Evolutionary conservation across 2,113 vertebrate genomes (phyloP).

Genomic region (Archocentrus centrarchus): DNA sequence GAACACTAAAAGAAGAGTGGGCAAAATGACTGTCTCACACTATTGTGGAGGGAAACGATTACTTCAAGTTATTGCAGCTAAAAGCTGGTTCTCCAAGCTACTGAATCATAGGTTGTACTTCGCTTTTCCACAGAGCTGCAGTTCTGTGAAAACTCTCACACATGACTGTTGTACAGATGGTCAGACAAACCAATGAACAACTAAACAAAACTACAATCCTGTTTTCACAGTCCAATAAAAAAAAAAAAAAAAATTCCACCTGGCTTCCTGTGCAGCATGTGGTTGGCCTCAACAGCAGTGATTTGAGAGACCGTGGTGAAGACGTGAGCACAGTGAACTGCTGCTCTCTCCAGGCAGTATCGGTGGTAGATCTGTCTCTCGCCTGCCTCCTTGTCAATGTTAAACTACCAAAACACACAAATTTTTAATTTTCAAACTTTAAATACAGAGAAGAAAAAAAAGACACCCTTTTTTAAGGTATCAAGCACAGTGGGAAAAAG

Average conservation of each 20-base stretch:
- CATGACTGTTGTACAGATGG: background rate
- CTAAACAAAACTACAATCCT: background rate
- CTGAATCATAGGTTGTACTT: accelerated
- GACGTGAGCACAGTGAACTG: conserved; percentile 92
- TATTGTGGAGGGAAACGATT: background rate
- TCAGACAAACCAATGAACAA: background rate
- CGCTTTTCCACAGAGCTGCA: background rate
- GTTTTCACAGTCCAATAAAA: background rate
- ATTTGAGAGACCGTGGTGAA: conserved; percentile 98
- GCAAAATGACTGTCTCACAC: too few relatives aligned
- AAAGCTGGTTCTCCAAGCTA: background rate
- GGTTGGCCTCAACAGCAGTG: conserved; percentile 93
- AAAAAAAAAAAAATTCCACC: conserved; percentile 76
- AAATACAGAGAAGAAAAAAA: background rate
- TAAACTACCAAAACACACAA: conserved; percentile 81
- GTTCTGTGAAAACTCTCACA: background rate
- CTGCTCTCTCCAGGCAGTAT: conserved; percentile 94
- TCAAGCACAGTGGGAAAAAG: too few relatives aligned
- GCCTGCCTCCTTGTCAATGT: conserved; percentile 95
- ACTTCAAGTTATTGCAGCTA: background rate
- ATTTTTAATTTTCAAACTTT: background rate
- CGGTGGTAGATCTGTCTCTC: conserved; percentile 97
- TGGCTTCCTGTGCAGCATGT: conserved; percentile 92
- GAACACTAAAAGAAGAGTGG: too few relatives aligned
- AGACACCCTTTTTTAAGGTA: background rate